Evolutionary conservation across 1,140 invertebrate genomes (phyloP).

Genomic region (Amyelois transitella): DNA sequence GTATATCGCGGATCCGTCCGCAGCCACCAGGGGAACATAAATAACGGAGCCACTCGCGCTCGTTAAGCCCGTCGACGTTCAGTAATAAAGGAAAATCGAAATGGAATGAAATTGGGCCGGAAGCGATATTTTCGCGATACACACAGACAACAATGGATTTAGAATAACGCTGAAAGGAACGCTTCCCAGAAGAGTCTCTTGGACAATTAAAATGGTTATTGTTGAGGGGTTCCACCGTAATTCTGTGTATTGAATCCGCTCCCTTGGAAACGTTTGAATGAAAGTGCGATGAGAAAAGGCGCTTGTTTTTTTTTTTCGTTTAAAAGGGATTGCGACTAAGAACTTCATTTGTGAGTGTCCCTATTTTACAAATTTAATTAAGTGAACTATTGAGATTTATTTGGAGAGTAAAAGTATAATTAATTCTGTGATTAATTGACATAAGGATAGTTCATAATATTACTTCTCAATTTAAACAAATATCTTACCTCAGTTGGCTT

Average conservation of each 20-base stretch:
- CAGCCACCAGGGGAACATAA: constrained; percentile 70
- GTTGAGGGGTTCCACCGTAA: constrained; percentile 42
- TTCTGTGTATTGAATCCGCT: constrained; percentile 52
- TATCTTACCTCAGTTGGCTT: constrained; percentile 78
- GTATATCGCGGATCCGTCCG: constrained; percentile 66
- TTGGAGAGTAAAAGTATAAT: constrained; percentile 11
- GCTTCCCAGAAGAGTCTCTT: constrained; percentile 48
- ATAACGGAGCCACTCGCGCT: constrained; percentile 63
- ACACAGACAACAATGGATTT: constrained; percentile 63
- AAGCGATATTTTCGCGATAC: constrained; percentile 69
- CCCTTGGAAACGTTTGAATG: constrained; percentile 50
- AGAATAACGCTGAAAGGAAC: constrained; percentile 55
- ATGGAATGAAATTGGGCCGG: constrained; percentile 72
- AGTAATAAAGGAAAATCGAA: constrained; percentile 74
- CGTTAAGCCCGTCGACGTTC: constrained; percentile 68
- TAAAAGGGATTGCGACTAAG: constrained; percentile 35
- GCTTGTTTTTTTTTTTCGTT: constrained; percentile 44
- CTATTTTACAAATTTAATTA: constrained; percentile 54
- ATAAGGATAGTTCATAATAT: too few species aligned
- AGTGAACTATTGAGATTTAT: constrained; percentile 18
- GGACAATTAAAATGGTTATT: constrained; percentile 67
- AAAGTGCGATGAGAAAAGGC: constrained; percentile 47
- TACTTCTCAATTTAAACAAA: too few species aligned
- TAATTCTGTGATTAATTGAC: constrained; percentile 15
- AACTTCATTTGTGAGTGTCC: constrained; percentile 43